phyloP scores from a whole-genome alignment of 1,140 invertebrate species.

The Wiebesia pumilae region DNA sequence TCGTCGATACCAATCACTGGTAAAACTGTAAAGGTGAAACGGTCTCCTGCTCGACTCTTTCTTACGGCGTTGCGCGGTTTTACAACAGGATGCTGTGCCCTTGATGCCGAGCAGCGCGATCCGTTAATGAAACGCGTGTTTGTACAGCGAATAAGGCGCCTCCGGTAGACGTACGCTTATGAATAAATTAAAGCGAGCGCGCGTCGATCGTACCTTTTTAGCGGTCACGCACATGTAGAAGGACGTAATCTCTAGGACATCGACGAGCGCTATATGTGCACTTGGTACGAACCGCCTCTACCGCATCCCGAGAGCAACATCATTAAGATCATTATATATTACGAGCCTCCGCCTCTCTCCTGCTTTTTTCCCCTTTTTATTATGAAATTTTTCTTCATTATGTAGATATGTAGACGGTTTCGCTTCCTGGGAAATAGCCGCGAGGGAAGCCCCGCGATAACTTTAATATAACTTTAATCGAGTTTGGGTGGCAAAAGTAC shows the following conservation, averaged over 20 bases:
- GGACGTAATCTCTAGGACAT: constrained; percentile 19
- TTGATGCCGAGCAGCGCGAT: constrained; percentile 50
- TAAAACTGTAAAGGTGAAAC: not conserved
- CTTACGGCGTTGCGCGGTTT: constrained; percentile 49
- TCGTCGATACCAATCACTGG: not conserved
- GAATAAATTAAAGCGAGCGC: not conserved
- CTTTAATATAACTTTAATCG: too few relatives aligned
- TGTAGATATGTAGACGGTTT: too few relatives aligned
- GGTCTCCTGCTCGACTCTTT: constrained; percentile 51
- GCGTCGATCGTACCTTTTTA: not conserved
- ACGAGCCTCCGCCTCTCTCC: not conserved
- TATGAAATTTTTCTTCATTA: not conserved
- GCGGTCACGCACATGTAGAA: constrained; percentile 12
- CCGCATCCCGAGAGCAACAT: not conserved
- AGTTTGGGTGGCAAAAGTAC: too few relatives aligned
- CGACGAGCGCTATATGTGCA: not conserved
- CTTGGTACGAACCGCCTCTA: not conserved
- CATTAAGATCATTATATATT: not conserved
- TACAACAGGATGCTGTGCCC: constrained; percentile 60
- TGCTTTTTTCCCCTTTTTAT: not conserved
- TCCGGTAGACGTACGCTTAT: not conserved
- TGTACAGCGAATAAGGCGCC: not conserved
- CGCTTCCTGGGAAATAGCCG: not conserved
- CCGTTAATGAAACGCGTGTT: not conserved
- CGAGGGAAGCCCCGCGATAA: not conserved